Evolutionary conservation across 2,888 invertebrate species (phyloP), one percentile per base, ranked within the genome.

Genomic region (Diaphora mendica): DNA sequence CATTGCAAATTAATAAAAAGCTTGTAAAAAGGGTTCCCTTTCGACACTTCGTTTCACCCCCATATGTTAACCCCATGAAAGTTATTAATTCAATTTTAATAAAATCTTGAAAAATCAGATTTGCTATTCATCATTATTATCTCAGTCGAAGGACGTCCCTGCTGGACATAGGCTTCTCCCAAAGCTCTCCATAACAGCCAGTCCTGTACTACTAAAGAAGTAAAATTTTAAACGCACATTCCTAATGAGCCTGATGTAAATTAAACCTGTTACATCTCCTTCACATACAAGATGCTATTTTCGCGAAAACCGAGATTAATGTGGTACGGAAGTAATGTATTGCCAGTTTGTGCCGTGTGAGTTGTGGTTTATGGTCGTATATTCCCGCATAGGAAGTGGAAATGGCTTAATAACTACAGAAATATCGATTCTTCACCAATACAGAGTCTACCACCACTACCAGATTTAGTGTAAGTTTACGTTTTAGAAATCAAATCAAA

Each of bases 391-490:
- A 20, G 62, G 59, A 62, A 62, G 26, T 23, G 69, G 62, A 70
- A 70, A 70, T 70, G 62, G 62, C 26, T 42, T 33, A 20, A 62
- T 44, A 70, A 62, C 62, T 42, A 55, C 17, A 69, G 35, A 17
- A 39, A 55, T 35, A 55, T n/a, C 20, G 51, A 11, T 33, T n/a
- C 11, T 55, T 5, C 26, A 8, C 33, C 26, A 17, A 69, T 39
- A 55, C 26, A 39, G 13, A 3, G 13, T 55, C 23, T 64, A 26
- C 26, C 20, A 42, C 9, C 8, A 3, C n/a, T n/a, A 55, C n/a
- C 51, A 51, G 20, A 20, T 51, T 23, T 20, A 20, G 23, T 55
- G n/a, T 55, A 11, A 9, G 23, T 51, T 51, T 1, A 55, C 51
- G 20, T n/a, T 55, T 55, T 55, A 9, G n/a, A 55, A 20, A n/a